Base-by-base conservation (phyloP, 2,888 invertebrate species). In the Mythimna lalbum region DNA sequence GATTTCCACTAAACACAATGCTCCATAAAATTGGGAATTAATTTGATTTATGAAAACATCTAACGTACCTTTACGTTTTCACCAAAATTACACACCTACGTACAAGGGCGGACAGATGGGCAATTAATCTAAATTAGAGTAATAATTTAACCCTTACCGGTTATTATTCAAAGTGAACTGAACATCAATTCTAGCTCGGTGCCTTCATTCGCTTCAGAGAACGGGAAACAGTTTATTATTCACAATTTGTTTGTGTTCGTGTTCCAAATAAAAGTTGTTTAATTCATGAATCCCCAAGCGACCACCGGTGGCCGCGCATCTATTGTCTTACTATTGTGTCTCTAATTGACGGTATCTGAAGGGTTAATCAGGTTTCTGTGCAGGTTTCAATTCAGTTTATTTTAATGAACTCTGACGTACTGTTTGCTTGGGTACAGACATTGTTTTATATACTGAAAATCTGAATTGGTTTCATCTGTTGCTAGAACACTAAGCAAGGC, bases 91-190 rank as follows among this genome's bases (percentile, higher is more conserved):
- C 84, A 87, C 85, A 83, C 88, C 85, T 86, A 88, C 89, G 83
- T 83, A 73, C 68, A 87, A 87, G 86, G 90, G 86, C 83, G 81
- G 86, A 82, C 87, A 87, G 90, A 90, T 84, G 88, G 87, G 85
- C 90, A 88, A 93, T 94, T 92, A 91, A 94, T 93, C 91, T 92
- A 91, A 91, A 94, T 93, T 93, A 93, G 90, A 90, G 84, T 89
- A 88, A 92, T 93, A 91, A 93, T 90, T 88, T 87, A 91, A 93
- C 92, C 93, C 93, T 93, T 92, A 89, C 88, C 86, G 84, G 86
- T 87, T 87, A 90, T 91, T 87, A 88, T 86, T 86, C 83, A 82
- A 85, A 87, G 87, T 73, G 78, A 64, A 70, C 72, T 52, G 78
- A 73, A 69, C 84, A 85, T 86, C 78, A 73, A 86, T 82, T 85